These are phyloP conservation scores for Tonatia bakeri DNA, from an alignment of 2,113 vertebrate species.

Conservation along the genomic window DNA sequence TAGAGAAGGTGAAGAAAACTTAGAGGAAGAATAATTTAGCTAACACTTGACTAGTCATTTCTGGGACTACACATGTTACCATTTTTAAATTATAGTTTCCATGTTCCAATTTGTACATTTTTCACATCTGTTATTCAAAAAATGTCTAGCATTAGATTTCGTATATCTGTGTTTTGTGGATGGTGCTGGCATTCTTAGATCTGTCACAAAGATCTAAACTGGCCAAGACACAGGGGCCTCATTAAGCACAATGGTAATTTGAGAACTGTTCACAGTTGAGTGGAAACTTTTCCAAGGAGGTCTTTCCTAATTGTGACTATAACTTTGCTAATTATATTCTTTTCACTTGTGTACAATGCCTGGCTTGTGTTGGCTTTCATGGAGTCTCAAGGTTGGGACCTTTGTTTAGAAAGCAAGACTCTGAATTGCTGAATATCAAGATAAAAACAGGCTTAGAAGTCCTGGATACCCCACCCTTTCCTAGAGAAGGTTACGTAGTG, in stretches of 20 bases:
- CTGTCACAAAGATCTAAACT: neutral
- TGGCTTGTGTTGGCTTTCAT: slow-evolving; percentile 36
- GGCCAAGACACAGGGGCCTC: neutral
- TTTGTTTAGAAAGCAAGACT: slow-evolving; percentile 42
- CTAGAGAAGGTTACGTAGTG: neutral
- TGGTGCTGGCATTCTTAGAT: neutral
- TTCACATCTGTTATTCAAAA: neutral
- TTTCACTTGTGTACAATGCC: slow-evolving; percentile 37
- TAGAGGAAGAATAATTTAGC: neutral
- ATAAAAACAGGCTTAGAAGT: slow-evolving; percentile 7
- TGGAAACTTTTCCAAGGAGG: slow-evolving; percentile 42
- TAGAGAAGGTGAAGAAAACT: neutral
- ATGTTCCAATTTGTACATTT: neutral
- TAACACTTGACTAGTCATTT: neutral
- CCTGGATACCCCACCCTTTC: neutral
- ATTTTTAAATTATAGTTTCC: neutral
- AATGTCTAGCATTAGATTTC: neutral
- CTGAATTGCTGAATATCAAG: neutral
- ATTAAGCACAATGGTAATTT: slow-evolving; percentile 29
- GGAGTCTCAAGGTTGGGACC: slow-evolving; percentile 25
- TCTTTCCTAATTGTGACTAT: slow-evolving; percentile 53
- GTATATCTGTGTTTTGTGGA: neutral
- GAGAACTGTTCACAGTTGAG: neutral
- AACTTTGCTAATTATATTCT: slow-evolving; percentile 44
- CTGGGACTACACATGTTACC: neutral